Conservation (phyloP, 2,888 invertebrate species). For the Diaphora mendica region DNA sequence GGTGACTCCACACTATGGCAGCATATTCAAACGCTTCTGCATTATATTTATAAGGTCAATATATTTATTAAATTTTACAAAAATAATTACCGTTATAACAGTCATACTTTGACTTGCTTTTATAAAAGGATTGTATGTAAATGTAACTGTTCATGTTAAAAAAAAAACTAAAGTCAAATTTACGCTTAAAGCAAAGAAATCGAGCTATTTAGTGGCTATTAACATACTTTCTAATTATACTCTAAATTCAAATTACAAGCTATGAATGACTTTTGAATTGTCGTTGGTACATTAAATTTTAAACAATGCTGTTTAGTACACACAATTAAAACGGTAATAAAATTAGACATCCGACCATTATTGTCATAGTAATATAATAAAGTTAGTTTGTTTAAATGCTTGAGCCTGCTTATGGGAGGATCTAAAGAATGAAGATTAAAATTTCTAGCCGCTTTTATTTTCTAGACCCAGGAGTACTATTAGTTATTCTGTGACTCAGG, state of each 20-base stretch:
- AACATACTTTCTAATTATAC: constrained; percentile 11
- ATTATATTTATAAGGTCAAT: neutral
- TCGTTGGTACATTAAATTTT: constrained; percentile 8
- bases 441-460: neutral
- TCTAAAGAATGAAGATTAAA: neutral
- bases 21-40: too few relatives aligned
- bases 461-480: too few relatives aligned
- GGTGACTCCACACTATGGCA: too few relatives aligned
- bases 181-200: neutral
- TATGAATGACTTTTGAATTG: constrained; percentile 8
- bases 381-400: neutral
- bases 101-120: neutral
- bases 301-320: constrained; percentile 12
- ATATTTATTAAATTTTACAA: neutral
- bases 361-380: constrained; percentile 2
- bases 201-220: constrained; percentile 3
- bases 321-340: constrained; percentile 14
- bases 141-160: neutral
- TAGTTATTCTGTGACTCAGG: too few relatives aligned
- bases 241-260: constrained; percentile 6
- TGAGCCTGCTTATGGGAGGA: neutral
- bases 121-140: constrained; percentile 1
- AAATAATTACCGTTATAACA: neutral
- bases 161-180: constrained; percentile 6
- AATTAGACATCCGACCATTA: constrained; percentile 1